A percentile compares a stretch with the other conserved stretches of the same genome.
Conservation (phyloP, 2,888 invertebrate genomes). For the Spodoptera exigua region DNA sequence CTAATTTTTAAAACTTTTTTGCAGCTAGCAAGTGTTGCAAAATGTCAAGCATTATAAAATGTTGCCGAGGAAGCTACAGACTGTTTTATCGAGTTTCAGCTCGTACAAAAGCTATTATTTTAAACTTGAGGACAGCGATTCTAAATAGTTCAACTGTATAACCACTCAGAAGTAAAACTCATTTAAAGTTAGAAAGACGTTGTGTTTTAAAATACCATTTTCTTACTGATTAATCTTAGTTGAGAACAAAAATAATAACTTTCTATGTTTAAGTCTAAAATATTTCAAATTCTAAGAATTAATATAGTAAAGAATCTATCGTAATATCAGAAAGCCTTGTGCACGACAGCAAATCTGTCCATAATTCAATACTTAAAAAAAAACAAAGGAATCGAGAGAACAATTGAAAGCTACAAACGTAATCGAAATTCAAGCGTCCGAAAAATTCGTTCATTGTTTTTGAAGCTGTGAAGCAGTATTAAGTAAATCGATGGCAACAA, state of each 20-base stretch:
- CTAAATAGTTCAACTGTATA: slow-evolving; percentile 33
- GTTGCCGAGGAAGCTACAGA: neutral
- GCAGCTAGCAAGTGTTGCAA: neutral
- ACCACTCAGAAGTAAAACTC: slow-evolving; percentile 31
- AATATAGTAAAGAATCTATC: too few relatives aligned
- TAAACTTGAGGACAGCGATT: slow-evolving; percentile 39
- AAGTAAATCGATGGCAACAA: slow-evolving; percentile 58
- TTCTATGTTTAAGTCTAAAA: too few relatives aligned
- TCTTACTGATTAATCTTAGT: too few relatives aligned
- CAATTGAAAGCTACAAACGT: slow-evolving; percentile 18
- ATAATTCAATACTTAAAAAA: too few relatives aligned
- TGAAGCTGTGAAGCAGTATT: slow-evolving; percentile 36
- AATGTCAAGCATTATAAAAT: slow-evolving; percentile 12
- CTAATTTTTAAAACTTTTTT: too few relatives aligned
- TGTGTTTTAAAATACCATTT: slow-evolving; percentile 2
- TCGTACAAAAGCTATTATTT: slow-evolving; percentile 45
- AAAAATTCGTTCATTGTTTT: slow-evolving; percentile 26
- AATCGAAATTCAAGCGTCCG: slow-evolving; percentile 41
- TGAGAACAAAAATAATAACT: too few relatives aligned
- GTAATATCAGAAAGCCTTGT: too few relatives aligned
- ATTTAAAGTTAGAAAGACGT: slow-evolving; percentile 36
- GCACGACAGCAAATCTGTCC: too few relatives aligned
- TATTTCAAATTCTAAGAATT: too few relatives aligned
- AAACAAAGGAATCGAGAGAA: slow-evolving; percentile 17
- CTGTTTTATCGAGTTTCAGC: slow-evolving; percentile 34